Conservation (phyloP, 1,140 invertebrate species). For the Pseudomyrmex gracilis region DNA sequence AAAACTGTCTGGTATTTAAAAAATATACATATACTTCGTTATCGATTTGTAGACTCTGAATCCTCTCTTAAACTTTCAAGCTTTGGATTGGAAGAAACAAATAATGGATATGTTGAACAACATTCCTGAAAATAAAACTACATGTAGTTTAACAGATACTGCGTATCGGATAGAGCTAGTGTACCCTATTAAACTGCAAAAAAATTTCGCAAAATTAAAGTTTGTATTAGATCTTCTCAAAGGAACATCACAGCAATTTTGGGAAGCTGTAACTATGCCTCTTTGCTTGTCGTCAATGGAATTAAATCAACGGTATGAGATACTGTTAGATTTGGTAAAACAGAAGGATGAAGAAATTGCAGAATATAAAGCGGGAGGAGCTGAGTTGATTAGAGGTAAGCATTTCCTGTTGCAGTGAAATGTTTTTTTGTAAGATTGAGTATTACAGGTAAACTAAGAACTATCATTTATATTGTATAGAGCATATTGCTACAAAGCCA, state of each 20-base stretch:
- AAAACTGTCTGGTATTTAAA: neutral
- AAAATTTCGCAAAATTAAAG: conserved; percentile 73
- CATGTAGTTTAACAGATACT: conserved; percentile 58
- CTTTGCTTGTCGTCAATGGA: conserved; percentile 72
- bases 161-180: conserved; percentile 61
- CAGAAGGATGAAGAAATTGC: conserved; percentile 80
- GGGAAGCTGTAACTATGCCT: conserved; percentile 76
- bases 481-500: conserved; percentile 76
- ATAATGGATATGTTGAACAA: conserved; percentile 71
- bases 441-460: conserved; percentile 15
- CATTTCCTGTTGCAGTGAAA: neutral
- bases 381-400: conserved; percentile 78
- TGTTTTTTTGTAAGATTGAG: conserved; percentile 16
- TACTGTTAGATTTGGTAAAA: conserved; percentile 76
- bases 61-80: conserved; percentile 71
- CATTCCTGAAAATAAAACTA: conserved; percentile 65
- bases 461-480: conserved; percentile 69
- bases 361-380: conserved; percentile 81
- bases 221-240: conserved; percentile 77
- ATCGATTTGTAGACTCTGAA: conserved; percentile 76
- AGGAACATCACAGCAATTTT: conserved; percentile 73
- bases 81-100: conserved; percentile 67
- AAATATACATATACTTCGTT: neutral
- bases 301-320: conserved; percentile 68
- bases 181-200: conserved; percentile 55